Evolutionary conservation across 1,140 invertebrate species (phyloP).

Genomic region (Meloidogyne floridensis): DNA sequence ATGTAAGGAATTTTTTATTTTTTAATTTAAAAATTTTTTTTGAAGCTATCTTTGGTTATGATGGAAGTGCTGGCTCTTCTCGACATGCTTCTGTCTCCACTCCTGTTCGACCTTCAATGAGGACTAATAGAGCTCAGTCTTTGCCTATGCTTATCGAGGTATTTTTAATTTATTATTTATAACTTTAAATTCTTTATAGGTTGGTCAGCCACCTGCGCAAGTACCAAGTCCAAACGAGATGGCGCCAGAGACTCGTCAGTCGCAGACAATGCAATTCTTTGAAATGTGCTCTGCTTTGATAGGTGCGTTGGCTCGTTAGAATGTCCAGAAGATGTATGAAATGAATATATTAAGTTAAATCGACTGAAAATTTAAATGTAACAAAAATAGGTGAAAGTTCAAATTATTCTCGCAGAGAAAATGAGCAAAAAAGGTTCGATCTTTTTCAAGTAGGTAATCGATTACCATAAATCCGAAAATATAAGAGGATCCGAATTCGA

Average conservation of each 20-base stretch:
- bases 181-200: background rate
- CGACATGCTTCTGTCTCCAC: slow-evolving; percentile 64
- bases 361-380: too few species aligned
- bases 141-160: slow-evolving; percentile 65
- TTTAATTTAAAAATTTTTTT: background rate
- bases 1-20: slow-evolving; percentile 38
- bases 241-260: slow-evolving; percentile 68
- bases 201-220: background rate
- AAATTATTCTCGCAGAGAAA: too few species aligned
- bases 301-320: slow-evolving; percentile 87
- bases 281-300: slow-evolving; percentile 99
- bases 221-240: background rate
- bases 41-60: slow-evolving; percentile 29
- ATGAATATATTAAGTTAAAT: too few species aligned
- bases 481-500: too few species aligned
- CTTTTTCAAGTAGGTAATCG: too few species aligned
- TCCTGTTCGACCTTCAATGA: slow-evolving; percentile 56
- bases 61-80: slow-evolving; percentile 50
- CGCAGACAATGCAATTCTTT: slow-evolving; percentile 99
- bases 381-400: too few species aligned
- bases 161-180: background rate
- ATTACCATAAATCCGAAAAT: too few species aligned
- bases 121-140: slow-evolving; percentile 58
- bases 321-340: background rate
- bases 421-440: too few species aligned